A percentile compares a stretch with the other conserved stretches of the same genome.
These are phyloP conservation scores for Probaryconus sp. DNA, from an alignment of 1,140 invertebrate species.

Conservation along the genomic window DNA sequence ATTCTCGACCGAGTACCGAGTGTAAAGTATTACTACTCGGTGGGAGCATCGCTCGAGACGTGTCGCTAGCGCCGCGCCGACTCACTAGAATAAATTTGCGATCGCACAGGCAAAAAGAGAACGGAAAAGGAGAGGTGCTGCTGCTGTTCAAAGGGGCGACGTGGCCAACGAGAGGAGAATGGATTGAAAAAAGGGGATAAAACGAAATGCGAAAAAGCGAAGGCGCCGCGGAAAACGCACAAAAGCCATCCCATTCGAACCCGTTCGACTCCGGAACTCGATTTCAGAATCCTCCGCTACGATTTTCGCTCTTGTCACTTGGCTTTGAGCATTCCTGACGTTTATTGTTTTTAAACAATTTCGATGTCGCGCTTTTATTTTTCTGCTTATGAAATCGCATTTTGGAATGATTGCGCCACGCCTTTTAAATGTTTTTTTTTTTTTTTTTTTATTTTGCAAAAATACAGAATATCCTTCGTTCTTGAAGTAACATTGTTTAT, in stretches of 20 bases:
- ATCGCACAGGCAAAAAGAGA: constrained; percentile 66
- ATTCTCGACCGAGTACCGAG: constrained; percentile 73
- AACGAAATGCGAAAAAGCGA: constrained; percentile 47
- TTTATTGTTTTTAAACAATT: no score
- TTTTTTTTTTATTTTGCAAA: no score
- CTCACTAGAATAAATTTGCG: constrained; percentile 76
- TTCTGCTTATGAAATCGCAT: no score
- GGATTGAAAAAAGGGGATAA: constrained; percentile 65
- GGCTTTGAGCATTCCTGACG: no score
- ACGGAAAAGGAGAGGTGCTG: constrained; percentile 31
- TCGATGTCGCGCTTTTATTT: no score
- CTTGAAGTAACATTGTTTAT: no score
- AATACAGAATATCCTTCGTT: no score
- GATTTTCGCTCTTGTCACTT: constrained; percentile 31
- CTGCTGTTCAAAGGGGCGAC: constrained; percentile 40
- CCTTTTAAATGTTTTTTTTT: no score
- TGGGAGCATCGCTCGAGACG: constrained; percentile 62
- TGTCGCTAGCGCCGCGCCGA: constrained; percentile 64
- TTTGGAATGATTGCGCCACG: no score
- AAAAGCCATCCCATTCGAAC: constrained; percentile 29
- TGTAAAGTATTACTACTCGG: constrained; percentile 74
- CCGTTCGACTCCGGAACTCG: no score
- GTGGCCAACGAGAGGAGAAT: constrained; percentile 63
- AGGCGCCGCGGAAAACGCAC: constrained; percentile 38
- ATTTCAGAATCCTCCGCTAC: no score